phyloP scores from a whole-genome alignment of 2,888 invertebrate genomes.

The Formica aserva region DNA sequence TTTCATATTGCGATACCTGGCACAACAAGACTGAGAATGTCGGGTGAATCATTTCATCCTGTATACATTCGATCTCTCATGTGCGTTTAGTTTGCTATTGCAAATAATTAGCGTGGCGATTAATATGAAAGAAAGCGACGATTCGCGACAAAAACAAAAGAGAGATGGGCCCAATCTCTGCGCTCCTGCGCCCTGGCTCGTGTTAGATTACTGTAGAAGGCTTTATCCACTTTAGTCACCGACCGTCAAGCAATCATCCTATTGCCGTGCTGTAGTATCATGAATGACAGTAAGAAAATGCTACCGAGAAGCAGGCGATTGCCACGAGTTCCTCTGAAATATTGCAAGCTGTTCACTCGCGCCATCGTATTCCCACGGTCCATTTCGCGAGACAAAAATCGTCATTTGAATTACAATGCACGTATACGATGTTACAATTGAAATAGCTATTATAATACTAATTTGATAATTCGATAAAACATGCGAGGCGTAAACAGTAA shows the following conservation, averaged over 20 bases:
- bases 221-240: conserved; percentile 84
- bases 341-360: conserved; percentile 68
- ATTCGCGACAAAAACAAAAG: conserved; percentile 8
- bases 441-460: not conserved
- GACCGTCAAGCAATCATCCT: conserved; percentile 83
- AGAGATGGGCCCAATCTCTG: conserved; percentile 60
- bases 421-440: conserved; percentile 5
- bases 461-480: not conserved
- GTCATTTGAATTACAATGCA: conserved; percentile 7
- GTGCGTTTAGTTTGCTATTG: not conserved
- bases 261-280: conserved; percentile 82
- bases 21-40: not conserved
- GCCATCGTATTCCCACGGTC: conserved; percentile 74
- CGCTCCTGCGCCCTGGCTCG: conserved; percentile 76
- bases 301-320: conserved; percentile 75
- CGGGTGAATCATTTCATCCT: no score
- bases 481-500: not conserved
- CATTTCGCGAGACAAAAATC: conserved; percentile 63
- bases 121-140: not conserved
- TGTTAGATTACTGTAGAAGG: conserved; percentile 83
- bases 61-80: not conserved
- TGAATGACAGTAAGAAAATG: conserved; percentile 83
- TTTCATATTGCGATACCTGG: not conserved
- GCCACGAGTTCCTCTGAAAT: conserved; percentile 79
- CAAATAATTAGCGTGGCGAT: not conserved